Evolutionary conservation across 2,888 invertebrate genomes (phyloP), one percentile per base, ranked within the genome.

Genomic region (Diloba caeruleocephala): DNA sequence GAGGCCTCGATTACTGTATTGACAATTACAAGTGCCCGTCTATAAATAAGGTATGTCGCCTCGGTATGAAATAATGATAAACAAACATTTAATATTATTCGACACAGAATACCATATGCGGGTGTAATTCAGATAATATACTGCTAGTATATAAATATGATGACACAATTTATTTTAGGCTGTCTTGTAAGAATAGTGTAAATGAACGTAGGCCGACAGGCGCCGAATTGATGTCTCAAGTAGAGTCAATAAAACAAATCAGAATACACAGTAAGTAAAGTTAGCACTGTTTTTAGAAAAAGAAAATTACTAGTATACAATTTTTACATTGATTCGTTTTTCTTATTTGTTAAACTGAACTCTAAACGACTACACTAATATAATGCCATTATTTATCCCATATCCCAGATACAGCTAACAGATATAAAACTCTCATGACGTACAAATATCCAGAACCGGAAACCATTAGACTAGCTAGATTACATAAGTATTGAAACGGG

Each of bases 21-120:
- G 74, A 71, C 71, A 71, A 60, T 67, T 59, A 62, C 61, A 65
- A 71, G 68, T 53, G 39, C 19, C 49, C 17, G 26, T 58, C 64
- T 55, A 58, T 60, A 60, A 68, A 71, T 61, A 71, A 54, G 39
- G 54, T 38, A n/a, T 36, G 59, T 55, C 46, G 38, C 49, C 29
- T 44, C 26, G 15, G 38, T 55, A 52, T 34, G 25, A 66, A 74
- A 64, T 74, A 74, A 74, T 74, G 76, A 76, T 76, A 74, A 70
- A 54, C 54, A 74, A 74, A 74, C 56, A 74, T 50, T 55, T 59
- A 10, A 67, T 67, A 71, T 65, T 63, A 57, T 59, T 37, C 19
- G 36, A 32, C 36, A 49, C 41, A 71, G 45, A 8, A 7, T 50
- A 49, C 1, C 23, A 23, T 14, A 38, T 8, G 25, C 1, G 4